Base-by-base conservation (phyloP, 2,888 invertebrate genomes). In the Amphipoea oculea region DNA sequence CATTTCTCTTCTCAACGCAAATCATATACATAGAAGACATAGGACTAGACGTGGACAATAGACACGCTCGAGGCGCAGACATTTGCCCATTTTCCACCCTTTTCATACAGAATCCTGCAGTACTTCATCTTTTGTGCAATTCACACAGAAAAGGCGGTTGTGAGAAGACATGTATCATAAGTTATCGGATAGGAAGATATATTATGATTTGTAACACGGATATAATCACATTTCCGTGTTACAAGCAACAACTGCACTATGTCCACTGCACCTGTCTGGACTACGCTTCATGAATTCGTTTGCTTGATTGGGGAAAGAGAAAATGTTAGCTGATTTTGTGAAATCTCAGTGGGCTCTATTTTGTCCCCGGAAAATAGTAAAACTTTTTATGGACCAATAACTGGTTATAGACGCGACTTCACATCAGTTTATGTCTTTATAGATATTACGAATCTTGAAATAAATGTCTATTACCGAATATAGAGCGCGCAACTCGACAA, bases 81-180 rank as follows among this genome's bases (percentile, higher is more conserved):
- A 12, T 51, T 57, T 70, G 60, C 45, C 51, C 60, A 73, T 85
- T 85, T 85, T 54, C 69, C 45, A 66, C 42, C 60, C n/a, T 57
- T 65, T 62, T 70, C 45, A 85, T 66, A 70, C 29, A 67, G 42
- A 68, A 68, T 51, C 29, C 40, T 48, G 14, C 23, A 60, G 23
- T 20, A 68, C 51, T 11, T 66, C 51, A 78, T 54, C 40, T 62
- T 79, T 42, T 51, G 45, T 40, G 3, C 68, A 40, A 45, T 63
- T 78, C 23, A 14, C 40, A 29, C 17, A 9, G 42, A 51, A 11
- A 42, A n/a, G 20, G 57, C 4, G 23, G 40, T 48, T 57, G 23
- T 12, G 45, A 80, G 67, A 48, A 67, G 72, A 71, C 67, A 84
- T 83, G n/a, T 60, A n/a, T 66, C 14, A 36, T 40, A 69, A 69